Percentiles rank a stretch among this genome's conserved stretches.
phyloP scores from a whole-genome alignment of 64 coral and sea anemone species.

The Dendronephthya gigantea region DNA sequence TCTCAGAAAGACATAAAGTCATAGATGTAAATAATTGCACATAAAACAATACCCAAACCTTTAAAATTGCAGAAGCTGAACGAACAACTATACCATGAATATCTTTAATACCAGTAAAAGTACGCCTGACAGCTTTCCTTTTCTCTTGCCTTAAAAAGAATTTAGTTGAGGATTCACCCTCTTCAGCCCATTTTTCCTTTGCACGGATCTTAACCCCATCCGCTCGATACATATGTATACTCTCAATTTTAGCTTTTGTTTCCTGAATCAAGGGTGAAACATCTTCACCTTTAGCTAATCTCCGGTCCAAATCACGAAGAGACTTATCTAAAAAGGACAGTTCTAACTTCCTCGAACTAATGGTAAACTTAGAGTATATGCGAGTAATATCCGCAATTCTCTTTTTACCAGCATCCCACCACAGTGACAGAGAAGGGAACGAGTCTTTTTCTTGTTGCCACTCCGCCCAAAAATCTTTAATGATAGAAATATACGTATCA shows the following conservation, averaged over 20 bases:
- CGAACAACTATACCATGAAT: not conserved
- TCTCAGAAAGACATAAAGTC: no score
- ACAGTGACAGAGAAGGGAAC: not conserved
- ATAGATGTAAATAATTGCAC: not conserved
- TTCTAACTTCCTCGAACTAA: not conserved
- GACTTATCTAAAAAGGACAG: not conserved
- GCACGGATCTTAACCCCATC: no score
- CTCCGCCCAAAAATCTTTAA: not conserved
- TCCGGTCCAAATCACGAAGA: not conserved
- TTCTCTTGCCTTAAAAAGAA: not conserved
- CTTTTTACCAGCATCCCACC: not conserved
- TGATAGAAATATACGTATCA: not conserved
- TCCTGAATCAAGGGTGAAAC: not conserved
- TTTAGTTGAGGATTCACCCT: not conserved
- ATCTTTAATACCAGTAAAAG: not conserved
- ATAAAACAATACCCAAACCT: not conserved
- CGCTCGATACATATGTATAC: no score
- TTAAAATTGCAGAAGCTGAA: not conserved
- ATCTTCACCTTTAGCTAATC: not conserved
- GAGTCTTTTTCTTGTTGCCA: not conserved
- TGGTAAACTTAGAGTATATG: no score
- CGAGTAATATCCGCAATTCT: no score
- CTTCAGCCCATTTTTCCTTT: conserved; percentile 12
- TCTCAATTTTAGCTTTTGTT: no score
- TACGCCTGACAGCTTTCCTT: not conserved